Evolutionary conservation across 2,888 invertebrate genomes (phyloP).

Genomic region (Crepidodera aurea): DNA sequence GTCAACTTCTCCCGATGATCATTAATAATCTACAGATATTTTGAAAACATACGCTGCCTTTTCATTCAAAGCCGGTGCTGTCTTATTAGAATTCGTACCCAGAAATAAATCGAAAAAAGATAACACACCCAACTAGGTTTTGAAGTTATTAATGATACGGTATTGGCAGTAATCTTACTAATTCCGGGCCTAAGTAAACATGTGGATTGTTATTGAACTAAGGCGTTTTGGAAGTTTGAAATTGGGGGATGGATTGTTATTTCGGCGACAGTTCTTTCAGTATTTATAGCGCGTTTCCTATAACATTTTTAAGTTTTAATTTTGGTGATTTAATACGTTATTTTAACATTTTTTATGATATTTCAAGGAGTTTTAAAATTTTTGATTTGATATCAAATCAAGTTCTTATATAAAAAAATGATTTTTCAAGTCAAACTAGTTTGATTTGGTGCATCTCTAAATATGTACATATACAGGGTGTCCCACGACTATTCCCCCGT

Average conservation of each 20-base stretch:
- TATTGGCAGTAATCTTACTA: conserved; percentile 26
- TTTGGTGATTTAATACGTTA: no score
- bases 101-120: conserved; percentile 41
- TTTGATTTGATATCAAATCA: no score
- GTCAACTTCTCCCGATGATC: conserved; percentile 52
- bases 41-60: conserved; percentile 49
- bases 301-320: no score
- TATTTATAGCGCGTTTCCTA: no score
- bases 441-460: no score
- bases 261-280: no score
- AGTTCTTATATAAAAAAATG: no score
- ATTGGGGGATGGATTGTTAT: not conserved
- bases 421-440: no score
- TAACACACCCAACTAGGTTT: conserved; percentile 39
- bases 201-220: conserved; percentile 16
- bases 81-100: conserved; percentile 47
- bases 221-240: conserved; percentile 11
- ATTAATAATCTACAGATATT: conserved; percentile 51
- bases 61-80: conserved; percentile 40
- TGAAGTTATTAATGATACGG: conserved; percentile 37
- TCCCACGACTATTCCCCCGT: no score
- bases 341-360: no score
- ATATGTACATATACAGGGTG: no score
- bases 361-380: no score
- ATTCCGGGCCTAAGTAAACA: conserved; percentile 31